These are phyloP conservation scores for Actinernus sp. DNA, from an alignment of 92 coral and sea anemone genomes.

Conservation along the genomic window DNA sequence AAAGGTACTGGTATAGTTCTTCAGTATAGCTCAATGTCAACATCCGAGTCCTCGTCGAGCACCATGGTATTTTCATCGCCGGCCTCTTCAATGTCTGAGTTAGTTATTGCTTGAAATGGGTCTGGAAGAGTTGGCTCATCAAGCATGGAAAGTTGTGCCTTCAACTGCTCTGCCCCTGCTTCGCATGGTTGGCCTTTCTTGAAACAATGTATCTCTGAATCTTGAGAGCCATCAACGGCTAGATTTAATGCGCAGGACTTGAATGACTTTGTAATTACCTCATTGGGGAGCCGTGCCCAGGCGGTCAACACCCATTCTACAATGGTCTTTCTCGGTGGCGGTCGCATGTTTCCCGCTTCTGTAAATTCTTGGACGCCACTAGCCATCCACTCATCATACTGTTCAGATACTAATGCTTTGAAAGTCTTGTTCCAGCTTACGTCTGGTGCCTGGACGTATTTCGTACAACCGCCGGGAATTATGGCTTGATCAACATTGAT, in stretches of 20 bases:
- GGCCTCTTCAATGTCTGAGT: too few relatives aligned
- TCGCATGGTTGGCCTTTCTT: too few relatives aligned
- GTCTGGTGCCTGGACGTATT: slow-evolving; percentile 56
- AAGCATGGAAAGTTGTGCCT: too few relatives aligned
- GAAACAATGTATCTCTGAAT: slow-evolving; percentile 27
- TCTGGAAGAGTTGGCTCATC: too few relatives aligned
- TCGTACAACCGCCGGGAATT: slow-evolving; percentile 61
- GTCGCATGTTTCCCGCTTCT: slow-evolving; percentile 61
- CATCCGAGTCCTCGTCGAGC: too few relatives aligned
- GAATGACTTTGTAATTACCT: slow-evolving; percentile 22
- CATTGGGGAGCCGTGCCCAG: slow-evolving; percentile 24
- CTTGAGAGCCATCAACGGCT: slow-evolving; percentile 47
- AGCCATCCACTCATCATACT: slow-evolving; percentile 72
- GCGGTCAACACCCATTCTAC: slow-evolving; percentile 46
- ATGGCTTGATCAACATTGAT: slow-evolving; percentile 61
- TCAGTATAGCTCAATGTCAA: too few relatives aligned
- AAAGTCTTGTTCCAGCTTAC: slow-evolving; percentile 69
- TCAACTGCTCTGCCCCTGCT: too few relatives aligned
- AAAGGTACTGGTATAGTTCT: too few relatives aligned
- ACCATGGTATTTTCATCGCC: too few relatives aligned
- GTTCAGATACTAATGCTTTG: slow-evolving; percentile 58
- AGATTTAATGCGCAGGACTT: slow-evolving; percentile 11
- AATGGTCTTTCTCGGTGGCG: slow-evolving; percentile 52
- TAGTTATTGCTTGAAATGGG: too few relatives aligned
- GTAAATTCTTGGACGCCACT: slow-evolving; percentile 57